Base-by-base conservation (phyloP, 2,113 vertebrate species). In the Eptesicus fuscus region DNA sequence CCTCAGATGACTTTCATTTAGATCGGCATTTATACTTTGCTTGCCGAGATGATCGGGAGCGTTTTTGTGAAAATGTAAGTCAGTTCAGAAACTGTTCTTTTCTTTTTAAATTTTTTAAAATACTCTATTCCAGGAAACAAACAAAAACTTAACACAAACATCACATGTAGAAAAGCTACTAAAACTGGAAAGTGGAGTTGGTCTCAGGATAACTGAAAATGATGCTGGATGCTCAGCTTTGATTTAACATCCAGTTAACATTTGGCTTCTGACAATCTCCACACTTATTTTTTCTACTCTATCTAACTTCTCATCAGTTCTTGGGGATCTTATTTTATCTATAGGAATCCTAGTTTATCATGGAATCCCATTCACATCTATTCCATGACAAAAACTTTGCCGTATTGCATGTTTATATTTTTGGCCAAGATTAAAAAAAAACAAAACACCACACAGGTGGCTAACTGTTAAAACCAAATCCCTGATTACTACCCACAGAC, bases 1-100 rank as follows among this genome's bases (percentile, higher is more conserved):
- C 99, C 0, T 99, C 99, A 0, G 99, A 99, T 14, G 99, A 99
- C 73, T 99, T 99, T 98, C 99, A 99, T 97, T 98, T 99, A 59
- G 99, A 99, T 97, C 98, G 99, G 0, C 99, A 99, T 63, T 99
- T 99, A 5, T 99, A 99, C 98, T 99, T 99, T 0, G 98, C 99
- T 0, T 99, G 99, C 97, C 98, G 99, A 8, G 99, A 99, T 3
- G 99, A 99, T 95, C 98, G 99, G 1, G 99, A 99, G 20, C 98
- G 99, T 28, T 99, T 99, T 97, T 99, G 99, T 96, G 99, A 99
- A 98, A 99, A 99, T 0, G 99, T 99, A 98, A 98, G 99, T 98
- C 3, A 71, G 18, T 82, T 73, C n/a, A 51, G 40, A 76, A 91
- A 32, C 74, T 93, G 10, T 49, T 94, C 42, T 82, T 85, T 83